Evolutionary conservation across 1,140 invertebrate species (phyloP).

Genomic region (Hylaeus volcanicus): DNA sequence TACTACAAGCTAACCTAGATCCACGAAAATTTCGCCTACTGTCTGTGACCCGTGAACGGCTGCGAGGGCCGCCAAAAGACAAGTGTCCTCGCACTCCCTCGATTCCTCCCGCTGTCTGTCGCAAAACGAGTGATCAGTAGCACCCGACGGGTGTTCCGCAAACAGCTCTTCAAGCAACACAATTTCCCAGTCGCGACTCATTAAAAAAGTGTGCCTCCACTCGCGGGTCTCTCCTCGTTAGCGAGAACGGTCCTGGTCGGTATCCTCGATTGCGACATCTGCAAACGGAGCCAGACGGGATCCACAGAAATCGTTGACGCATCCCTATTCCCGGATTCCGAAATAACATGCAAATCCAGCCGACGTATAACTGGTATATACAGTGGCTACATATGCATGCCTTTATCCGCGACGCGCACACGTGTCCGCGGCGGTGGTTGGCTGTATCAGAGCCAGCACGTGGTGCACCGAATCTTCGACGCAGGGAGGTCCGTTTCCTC

Average conservation of each 20-base stretch:
- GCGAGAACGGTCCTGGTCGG: not conserved
- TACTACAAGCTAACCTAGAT: too few relatives aligned
- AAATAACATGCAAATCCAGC: slow-evolving; percentile 71
- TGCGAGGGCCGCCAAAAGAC: too few relatives aligned
- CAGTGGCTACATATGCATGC: slow-evolving; percentile 43
- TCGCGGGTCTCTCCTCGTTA: not conserved
- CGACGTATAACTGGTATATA: slow-evolving; percentile 35
- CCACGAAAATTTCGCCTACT: too few relatives aligned
- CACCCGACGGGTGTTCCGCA: too few relatives aligned
- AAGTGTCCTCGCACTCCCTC: too few relatives aligned
- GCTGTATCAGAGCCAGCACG: slow-evolving; percentile 13
- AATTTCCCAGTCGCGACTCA: not conserved
- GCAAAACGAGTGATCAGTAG: too few relatives aligned
- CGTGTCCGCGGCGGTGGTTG: not conserved
- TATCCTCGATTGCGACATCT: slow-evolving; percentile 35
- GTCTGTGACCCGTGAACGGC: too few relatives aligned
- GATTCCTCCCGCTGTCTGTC: too few relatives aligned
- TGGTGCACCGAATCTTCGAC: slow-evolving; percentile 1
- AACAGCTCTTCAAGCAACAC: not conserved
- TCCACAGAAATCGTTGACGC: slow-evolving; percentile 59
- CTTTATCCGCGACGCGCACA: slow-evolving; percentile 12
- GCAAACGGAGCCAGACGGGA: slow-evolving; percentile 19
- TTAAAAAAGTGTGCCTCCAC: not conserved
- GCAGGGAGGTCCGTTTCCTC: slow-evolving; percentile 10
- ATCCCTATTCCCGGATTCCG: slow-evolving; percentile 57